Evolutionary conservation across 2,797 vertebrate genomes (phyloP), one percentile per base, ranked within the genome.

Genomic region (Xiphorhynchus erythropygius): DNA sequence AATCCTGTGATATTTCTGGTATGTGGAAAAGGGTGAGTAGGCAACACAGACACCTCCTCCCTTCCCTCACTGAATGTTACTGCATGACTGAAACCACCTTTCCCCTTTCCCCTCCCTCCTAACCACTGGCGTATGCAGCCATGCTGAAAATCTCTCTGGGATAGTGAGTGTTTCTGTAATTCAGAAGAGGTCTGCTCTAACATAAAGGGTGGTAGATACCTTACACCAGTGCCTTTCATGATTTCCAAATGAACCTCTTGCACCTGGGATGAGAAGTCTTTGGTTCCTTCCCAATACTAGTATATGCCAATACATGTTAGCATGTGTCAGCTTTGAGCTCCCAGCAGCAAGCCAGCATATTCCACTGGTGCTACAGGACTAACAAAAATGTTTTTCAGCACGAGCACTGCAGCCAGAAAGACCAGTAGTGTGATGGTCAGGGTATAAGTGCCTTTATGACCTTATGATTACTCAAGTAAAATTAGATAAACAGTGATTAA

Each of bases 121-220:
- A 57, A 69, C 33, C 41, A n/a, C 37, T 41, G 50, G 18, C 0
- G 0, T 35, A 4, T 0, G 1, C 8, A 74, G 24, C n/a, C 1
- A 0, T 28, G n/a, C 39, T 63, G 18, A 27, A n/a, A 78, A 46
- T 32, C 13, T 41, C 32, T 73, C 27, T 24, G 21, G 37, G 30
- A 83, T 68, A 27, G 32, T 1, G 1, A 27, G 37, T 71, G 47
- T 19, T 68, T 50, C 22, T 74, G 28, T 39, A 52, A 57, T 46
- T 75, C 55, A 64, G 53, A 68, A 46, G 21, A 49, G 30, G 62
- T 39, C 18, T 69, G 23, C 50, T 79, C 52, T 30, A 73, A 17
- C 27, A 69, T 56, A 37, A 62, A 30, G 10, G 12, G 14, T 42
- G n/a, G n/a, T 28, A 60, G 24, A 13, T 44, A 35, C 1, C 30